Evolutionary conservation across 2,797 vertebrate genomes (phyloP).

Genomic region (Philypnodon macrostomus): DNA sequence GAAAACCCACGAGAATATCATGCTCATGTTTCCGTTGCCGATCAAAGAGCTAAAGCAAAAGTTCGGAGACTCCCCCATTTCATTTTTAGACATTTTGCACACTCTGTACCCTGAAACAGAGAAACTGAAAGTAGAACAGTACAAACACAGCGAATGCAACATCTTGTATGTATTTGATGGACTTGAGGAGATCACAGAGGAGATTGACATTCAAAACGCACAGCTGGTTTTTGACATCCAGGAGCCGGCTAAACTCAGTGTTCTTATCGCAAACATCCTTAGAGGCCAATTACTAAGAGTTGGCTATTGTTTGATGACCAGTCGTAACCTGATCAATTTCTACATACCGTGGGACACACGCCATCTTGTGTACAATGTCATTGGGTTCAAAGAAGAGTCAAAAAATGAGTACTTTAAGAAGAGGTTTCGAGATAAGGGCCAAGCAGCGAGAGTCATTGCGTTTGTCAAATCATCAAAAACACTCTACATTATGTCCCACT

Average conservation of each 20-base stretch:
- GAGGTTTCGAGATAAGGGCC: conserved; percentile 52
- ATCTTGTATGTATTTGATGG: conserved; percentile 76
- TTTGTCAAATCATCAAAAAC: conserved; percentile 62
- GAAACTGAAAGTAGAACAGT: conserved; percentile 51
- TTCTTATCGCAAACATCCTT: conserved; percentile 71
- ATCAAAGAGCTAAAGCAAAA: conserved; percentile 63
- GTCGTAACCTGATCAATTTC: conserved; percentile 41
- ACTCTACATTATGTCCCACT: conserved; percentile 76
- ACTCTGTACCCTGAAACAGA: conserved; percentile 68
- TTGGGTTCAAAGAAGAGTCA: conserved; percentile 62
- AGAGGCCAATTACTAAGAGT: conserved; percentile 55
- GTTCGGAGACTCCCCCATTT: conserved; percentile 41
- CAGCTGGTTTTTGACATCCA: conserved; percentile 35
- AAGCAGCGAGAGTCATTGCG: conserved; percentile 59
- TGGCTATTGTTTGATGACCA: conserved; percentile 43
- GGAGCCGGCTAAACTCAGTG: conserved; percentile 22
- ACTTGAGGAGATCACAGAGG: conserved; percentile 65
- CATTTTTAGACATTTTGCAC: conserved; percentile 61
- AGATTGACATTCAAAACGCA: conserved; percentile 58
- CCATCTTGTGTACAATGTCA: conserved; percentile 55
- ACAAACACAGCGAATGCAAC: conserved; percentile 20
- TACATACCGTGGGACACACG: conserved; percentile 59
- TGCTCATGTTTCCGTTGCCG: conserved; percentile 69
- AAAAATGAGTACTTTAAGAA: conserved; percentile 71
- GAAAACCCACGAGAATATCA: conserved; percentile 54